phyloP scores from a whole-genome alignment of 2,888 invertebrate genomes.

The Cryptus armator region DNA sequence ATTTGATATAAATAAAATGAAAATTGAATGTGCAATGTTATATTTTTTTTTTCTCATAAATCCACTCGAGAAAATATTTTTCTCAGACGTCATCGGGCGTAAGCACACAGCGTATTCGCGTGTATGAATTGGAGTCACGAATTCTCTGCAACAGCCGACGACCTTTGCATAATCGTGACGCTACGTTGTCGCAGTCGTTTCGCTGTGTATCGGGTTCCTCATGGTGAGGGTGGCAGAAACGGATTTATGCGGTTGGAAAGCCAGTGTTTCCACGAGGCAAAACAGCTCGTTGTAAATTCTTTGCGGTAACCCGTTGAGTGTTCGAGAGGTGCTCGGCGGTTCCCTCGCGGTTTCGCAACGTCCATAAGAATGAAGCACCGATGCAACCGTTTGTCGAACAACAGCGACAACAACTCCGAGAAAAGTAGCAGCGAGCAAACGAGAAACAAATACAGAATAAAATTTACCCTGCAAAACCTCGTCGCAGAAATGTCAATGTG shows the following conservation, averaged over 20 bases:
- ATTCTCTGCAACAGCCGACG: neutral
- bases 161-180: slow-evolving; percentile 22
- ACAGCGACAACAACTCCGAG: neutral
- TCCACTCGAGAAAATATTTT: neutral
- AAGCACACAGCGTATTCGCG: neutral
- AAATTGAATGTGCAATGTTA: no score
- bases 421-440: slow-evolving; percentile 11
- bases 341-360: slow-evolving; percentile 26
- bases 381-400: slow-evolving; percentile 27
- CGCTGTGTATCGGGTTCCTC: neutral
- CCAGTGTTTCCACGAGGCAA: slow-evolving; percentile 16
- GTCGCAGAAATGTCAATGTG: neutral
- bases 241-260: slow-evolving; percentile 27
- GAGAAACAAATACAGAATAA: slow-evolving; percentile 27
- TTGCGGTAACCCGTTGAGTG: slow-evolving; percentile 10
- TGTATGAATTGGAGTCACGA: slow-evolving; percentile 26
- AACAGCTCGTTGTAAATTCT: slow-evolving; percentile 33
- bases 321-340: slow-evolving; percentile 32
- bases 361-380: slow-evolving; percentile 39
- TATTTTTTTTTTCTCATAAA: no score
- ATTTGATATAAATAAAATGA: no score
- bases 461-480: neutral
- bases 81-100: slow-evolving; percentile 2
- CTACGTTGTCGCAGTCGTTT: slow-evolving; percentile 12
- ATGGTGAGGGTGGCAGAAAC: neutral